These are phyloP conservation scores for Volucella bombylans DNA, from an alignment of 2,888 invertebrate genomes.

Conservation along the genomic window DNA sequence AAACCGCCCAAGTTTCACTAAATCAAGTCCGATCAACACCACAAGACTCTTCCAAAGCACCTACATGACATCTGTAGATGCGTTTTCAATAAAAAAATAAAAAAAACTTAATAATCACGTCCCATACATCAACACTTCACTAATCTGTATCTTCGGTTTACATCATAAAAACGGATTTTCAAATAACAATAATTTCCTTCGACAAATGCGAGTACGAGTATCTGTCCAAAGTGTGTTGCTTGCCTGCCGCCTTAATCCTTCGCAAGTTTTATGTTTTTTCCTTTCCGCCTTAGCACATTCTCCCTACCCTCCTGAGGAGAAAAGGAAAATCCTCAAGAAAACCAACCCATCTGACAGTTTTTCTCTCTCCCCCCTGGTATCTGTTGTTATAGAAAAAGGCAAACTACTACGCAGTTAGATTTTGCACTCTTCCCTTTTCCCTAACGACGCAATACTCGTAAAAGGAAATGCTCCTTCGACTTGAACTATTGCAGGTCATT, in stretches of 20 bases:
- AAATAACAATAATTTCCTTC: conserved; percentile 39
- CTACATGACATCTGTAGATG: not conserved
- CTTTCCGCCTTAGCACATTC: not conserved
- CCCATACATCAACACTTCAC: not conserved
- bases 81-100: conserved; percentile 25
- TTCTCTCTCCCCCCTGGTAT: not conserved
- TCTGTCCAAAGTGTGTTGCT: conserved; percentile 1
- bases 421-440: conserved; percentile 47
- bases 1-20: not conserved
- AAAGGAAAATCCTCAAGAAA: not conserved
- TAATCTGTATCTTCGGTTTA: not conserved
- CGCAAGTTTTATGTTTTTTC: conserved; percentile 30
- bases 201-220: conserved; percentile 1
- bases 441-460: conserved; percentile 44
- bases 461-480: conserved; percentile 11
- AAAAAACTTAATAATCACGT: not conserved
- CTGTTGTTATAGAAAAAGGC: not conserved
- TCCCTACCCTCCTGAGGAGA: not conserved
- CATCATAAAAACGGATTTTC: conserved; percentile 41
- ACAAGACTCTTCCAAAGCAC: not conserved
- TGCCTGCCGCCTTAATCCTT: not conserved
- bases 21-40: too few species aligned
- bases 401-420: conserved; percentile 42
- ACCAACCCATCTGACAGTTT: not conserved
- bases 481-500: conserved; percentile 25